A percentile compares a stretch with the other conserved stretches of the same genome.
These are phyloP conservation scores for Athripsodes cinereus DNA, from an alignment of 2,888 invertebrate species.

Conservation along the genomic window DNA sequence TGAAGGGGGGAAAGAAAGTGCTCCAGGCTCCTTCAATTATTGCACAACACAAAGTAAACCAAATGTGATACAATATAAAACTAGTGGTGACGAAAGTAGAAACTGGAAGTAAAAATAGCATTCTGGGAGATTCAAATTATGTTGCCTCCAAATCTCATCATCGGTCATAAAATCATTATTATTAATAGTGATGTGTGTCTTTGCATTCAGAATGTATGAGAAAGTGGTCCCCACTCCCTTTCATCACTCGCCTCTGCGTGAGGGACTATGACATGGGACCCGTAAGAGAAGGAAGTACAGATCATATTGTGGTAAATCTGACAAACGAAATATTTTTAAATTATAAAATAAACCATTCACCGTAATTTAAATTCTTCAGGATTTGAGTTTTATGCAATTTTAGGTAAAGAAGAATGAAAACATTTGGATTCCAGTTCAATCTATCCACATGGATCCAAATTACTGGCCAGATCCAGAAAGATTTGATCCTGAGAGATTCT, in stretches of 20 bases:
- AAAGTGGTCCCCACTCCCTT: conserved; percentile 30
- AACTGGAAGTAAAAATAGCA: no score
- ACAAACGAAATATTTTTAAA: no score
- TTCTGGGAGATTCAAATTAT: no score
- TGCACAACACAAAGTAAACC: no score
- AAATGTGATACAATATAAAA: no score
- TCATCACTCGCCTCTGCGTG: conserved; percentile 33
- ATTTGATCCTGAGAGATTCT: conserved; percentile 38
- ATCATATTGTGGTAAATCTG: conserved; percentile 28
- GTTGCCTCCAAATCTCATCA: no score
- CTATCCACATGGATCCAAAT: conserved; percentile 35
- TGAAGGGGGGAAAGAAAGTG: no score
- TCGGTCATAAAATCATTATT: no score
- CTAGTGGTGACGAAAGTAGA: no score
- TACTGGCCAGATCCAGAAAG: conserved; percentile 35
- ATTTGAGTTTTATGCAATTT: background rate
- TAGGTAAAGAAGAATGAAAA: conserved; percentile 32
- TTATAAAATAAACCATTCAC: no score
- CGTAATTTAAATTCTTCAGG: no score
- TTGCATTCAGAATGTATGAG: conserved; percentile 34
- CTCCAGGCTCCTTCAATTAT: no score
- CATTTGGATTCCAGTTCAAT: conserved; percentile 33
- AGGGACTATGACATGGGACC: conserved; percentile 35
- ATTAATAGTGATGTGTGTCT: conserved; percentile 18
- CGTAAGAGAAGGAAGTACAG: conserved; percentile 31